Percentiles rank a stretch among this genome's conserved stretches.
Conservation (phyloP, 2,113 vertebrate species). For the Cyphomyrus plagiostoma region DNA sequence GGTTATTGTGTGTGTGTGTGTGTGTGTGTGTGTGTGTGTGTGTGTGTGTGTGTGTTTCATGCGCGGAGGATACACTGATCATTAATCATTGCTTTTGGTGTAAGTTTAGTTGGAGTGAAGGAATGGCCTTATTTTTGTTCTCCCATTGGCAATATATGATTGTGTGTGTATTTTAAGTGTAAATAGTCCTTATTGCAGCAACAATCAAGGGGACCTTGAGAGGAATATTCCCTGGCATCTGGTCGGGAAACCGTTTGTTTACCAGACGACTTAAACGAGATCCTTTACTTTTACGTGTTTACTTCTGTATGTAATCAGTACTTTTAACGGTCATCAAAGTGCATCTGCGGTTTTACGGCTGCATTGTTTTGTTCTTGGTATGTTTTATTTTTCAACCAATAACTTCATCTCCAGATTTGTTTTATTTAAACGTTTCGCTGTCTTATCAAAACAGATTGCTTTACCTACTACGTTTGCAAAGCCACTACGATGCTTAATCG, state of each 20-base stretch:
- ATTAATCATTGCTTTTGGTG: slow-evolving; percentile 45
- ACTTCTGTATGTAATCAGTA: slow-evolving; percentile 24
- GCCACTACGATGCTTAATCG: slow-evolving; percentile 42
- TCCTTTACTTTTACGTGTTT: slow-evolving; percentile 22
- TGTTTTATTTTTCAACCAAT: slow-evolving; percentile 25
- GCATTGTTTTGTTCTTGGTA: slow-evolving; percentile 30
- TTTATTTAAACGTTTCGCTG: slow-evolving; percentile 36
- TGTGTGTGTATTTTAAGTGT: slow-evolving; percentile 53
- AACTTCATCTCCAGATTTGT: slow-evolving; percentile 35
- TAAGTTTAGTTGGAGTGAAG: slow-evolving; percentile 54
- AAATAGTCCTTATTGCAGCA: slow-evolving; percentile 60
- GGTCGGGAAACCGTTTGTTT: slow-evolving; percentile 16
- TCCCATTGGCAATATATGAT: slow-evolving; percentile 46
- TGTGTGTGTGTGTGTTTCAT: neutral
- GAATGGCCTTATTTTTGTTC: slow-evolving; percentile 46
- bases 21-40: neutral
- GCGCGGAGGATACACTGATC: neutral
- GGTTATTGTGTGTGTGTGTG: neutral
- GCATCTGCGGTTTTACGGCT: slow-evolving; percentile 42
- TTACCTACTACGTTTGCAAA: slow-evolving; percentile 51
- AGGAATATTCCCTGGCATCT: slow-evolving; percentile 40
- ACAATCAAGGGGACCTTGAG: slow-evolving; percentile 53
- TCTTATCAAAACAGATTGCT: slow-evolving; percentile 23
- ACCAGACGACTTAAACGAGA: neutral
- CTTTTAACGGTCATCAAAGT: slow-evolving; percentile 23